These are phyloP conservation scores for Drosophila parvula DNA, from an alignment of 1,140 invertebrate species.

Conservation along the genomic window DNA sequence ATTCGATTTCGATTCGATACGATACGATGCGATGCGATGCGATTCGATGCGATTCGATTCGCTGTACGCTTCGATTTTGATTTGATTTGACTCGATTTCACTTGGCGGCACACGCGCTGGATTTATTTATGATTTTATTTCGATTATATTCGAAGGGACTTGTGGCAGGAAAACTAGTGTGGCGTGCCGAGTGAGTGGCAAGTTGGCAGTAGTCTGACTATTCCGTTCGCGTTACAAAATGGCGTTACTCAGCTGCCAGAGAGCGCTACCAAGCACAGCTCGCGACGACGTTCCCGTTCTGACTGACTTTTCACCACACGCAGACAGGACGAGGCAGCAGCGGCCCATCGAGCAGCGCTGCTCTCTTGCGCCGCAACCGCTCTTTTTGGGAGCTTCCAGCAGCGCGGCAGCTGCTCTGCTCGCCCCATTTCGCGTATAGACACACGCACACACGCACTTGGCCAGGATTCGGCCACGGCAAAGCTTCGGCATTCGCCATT, in stretches of 20 bases:
- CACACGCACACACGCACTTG: slow-evolving; percentile 28
- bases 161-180: slow-evolving; percentile 38
- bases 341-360: slow-evolving; percentile 14
- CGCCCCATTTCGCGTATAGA: slow-evolving; percentile 65
- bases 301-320: slow-evolving; percentile 83
- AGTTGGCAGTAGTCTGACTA: slow-evolving; percentile 39
- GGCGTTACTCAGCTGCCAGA: slow-evolving; percentile 56
- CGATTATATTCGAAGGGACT: slow-evolving; percentile 34
- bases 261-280: slow-evolving; percentile 76
- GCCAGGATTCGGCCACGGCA: slow-evolving; percentile 1
- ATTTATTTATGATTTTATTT: slow-evolving; percentile 36
- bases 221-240: slow-evolving; percentile 64
- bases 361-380: slow-evolving; percentile 1
- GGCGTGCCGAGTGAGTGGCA: slow-evolving; percentile 20
- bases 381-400: slow-evolving; percentile 31
- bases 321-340: slow-evolving; percentile 27
- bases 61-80: slow-evolving; percentile 14
- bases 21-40: too few species aligned
- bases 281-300: slow-evolving; percentile 84
- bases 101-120: slow-evolving; percentile 34
- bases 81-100: slow-evolving; percentile 39
- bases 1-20: too few species aligned
- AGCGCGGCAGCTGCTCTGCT: slow-evolving; percentile 41
- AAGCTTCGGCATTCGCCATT: slow-evolving; percentile 21
- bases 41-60: slow-evolving; percentile 35